Evolutionary conservation across 2,113 vertebrate genomes (phyloP).

Genomic region (Coracopsis vasa): DNA sequence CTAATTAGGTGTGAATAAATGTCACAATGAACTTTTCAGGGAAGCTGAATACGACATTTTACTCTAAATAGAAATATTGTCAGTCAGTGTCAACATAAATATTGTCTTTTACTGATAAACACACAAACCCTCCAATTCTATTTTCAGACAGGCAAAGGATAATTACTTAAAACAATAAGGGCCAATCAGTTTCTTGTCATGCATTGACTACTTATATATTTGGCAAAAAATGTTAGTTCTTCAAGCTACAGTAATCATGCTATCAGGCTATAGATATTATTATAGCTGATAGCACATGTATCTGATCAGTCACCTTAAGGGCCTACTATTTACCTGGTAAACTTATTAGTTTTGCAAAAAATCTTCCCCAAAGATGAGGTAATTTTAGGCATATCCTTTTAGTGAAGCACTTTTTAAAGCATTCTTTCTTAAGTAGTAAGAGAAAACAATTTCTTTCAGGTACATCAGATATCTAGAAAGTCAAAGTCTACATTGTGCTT

Average conservation of each 20-base stretch:
- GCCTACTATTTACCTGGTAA: neutral
- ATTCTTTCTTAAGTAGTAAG: neutral
- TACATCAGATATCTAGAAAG: neutral
- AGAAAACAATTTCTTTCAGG: neutral
- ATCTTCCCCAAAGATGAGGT: neutral
- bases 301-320: neutral
- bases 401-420: neutral
- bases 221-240: neutral
- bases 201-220: neutral
- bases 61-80: constrained; percentile 55
- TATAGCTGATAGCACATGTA: neutral
- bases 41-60: constrained; percentile 50
- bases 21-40: constrained; percentile 62
- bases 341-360: neutral
- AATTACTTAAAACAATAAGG: neutral
- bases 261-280: neutral
- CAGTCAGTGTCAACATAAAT: constrained; percentile 52
- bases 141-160: neutral
- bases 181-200: neutral
- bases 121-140: neutral
- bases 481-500: neutral
- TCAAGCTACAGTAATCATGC: neutral
- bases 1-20: constrained; percentile 75
- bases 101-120: neutral
- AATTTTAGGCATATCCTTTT: neutral